phyloP scores from a whole-genome alignment of 1,140 invertebrate species.

The roundworm (Caenorhabditis elegans) region DNA sequence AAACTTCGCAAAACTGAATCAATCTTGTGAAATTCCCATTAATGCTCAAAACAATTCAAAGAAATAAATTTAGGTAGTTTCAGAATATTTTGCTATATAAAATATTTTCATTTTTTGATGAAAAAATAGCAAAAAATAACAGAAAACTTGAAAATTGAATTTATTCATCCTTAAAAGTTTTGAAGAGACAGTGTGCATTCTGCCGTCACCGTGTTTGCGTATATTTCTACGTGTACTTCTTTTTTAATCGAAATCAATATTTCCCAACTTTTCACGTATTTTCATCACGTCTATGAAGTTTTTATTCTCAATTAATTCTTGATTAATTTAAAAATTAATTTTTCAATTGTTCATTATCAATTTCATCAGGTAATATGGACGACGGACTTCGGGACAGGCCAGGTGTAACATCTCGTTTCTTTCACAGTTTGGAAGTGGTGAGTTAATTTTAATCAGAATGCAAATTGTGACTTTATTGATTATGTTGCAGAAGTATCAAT shows the following conservation, averaged over 20 bases:
- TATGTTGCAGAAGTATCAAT: conserved; percentile 62
- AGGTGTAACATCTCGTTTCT: conserved; percentile 49
- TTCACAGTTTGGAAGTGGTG: conserved; percentile 45
- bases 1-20: too few species aligned
- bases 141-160: too few species aligned
- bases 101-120: too few species aligned
- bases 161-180: not conserved
- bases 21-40: too few species aligned
- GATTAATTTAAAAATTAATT: not conserved
- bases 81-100: too few species aligned
- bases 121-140: too few species aligned
- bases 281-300: not conserved
- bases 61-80: too few species aligned
- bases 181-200: not conserved
- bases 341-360: not conserved
- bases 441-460: conserved; percentile 4
- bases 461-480: not conserved
- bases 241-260: conserved; percentile 27
- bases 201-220: conserved; percentile 5
- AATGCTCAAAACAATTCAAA: too few species aligned
- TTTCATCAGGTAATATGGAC: not conserved
- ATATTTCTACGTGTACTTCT: not conserved
- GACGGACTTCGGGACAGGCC: conserved; percentile 51
- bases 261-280: not conserved
- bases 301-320: too few species aligned